Evolutionary conservation across 2,797 vertebrate species (phyloP).

Genomic region (Pangasius larnaudii): DNA sequence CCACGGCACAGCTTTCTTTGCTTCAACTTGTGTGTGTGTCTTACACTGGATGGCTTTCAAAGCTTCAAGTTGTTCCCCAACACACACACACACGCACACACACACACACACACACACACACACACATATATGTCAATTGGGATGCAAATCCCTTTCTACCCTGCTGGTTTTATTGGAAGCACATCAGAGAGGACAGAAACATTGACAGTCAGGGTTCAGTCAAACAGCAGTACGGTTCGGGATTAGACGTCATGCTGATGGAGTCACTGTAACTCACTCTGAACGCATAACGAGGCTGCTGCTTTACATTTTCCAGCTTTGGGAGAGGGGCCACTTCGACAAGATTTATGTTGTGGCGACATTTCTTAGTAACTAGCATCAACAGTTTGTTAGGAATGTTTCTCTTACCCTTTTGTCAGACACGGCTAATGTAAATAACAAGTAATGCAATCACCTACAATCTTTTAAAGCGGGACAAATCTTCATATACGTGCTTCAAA

Average conservation of each 20-base stretch:
- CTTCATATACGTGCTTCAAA: not conserved
- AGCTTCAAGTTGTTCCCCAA: constrained; percentile 68
- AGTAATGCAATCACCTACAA: not conserved
- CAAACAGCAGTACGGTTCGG: constrained; percentile 60
- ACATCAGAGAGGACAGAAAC: constrained; percentile 62
- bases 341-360: not conserved
- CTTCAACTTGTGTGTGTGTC: constrained; percentile 64
- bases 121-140: constrained; percentile 74
- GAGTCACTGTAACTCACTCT: constrained; percentile 35
- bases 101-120: constrained; percentile 16
- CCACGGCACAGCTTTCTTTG: constrained; percentile 38
- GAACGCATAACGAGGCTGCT: constrained; percentile 28
- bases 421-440: not conserved
- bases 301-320: constrained; percentile 8
- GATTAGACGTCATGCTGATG: constrained; percentile 59
- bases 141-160: constrained; percentile 79
- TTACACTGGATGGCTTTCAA: constrained; percentile 77
- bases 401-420: not conserved
- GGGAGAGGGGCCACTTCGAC: not conserved
- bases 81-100: constrained; percentile 24
- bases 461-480: not conserved
- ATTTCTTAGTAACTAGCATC: not conserved
- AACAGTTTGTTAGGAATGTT: not conserved
- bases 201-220: constrained; percentile 68
- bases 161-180: constrained; percentile 63